Percentiles rank a stretch among this genome's conserved stretches.
Conservation (phyloP, 1,140 invertebrate species). For the Microplitis demolitor region DNA sequence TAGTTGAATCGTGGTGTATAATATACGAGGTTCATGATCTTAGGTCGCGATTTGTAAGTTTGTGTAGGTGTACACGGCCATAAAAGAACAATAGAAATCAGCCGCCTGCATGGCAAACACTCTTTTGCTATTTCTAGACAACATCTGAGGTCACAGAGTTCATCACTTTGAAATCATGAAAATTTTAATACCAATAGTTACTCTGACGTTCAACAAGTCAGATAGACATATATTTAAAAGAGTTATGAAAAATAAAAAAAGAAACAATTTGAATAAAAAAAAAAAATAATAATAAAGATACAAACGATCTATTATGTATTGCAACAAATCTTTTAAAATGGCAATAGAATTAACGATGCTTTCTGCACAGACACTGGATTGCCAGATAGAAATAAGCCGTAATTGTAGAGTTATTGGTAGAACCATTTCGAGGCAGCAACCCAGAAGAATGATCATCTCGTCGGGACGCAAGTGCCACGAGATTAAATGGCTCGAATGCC, state of each 20-base stretch:
- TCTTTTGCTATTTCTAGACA: neutral
- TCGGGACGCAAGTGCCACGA: constrained; percentile 22
- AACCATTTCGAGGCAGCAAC: constrained; percentile 24
- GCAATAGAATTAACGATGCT: neutral
- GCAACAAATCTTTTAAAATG: constrained; percentile 4
- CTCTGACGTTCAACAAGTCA: neutral
- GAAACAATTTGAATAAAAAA: neutral
- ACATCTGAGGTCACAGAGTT: neutral
- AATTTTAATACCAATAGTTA: neutral
- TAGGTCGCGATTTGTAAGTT: neutral
- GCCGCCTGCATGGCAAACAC: neutral
- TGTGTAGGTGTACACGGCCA: neutral
- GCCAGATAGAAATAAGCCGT: constrained; percentile 13
- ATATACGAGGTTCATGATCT: constrained; percentile 1
- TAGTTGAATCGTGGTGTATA: neutral
- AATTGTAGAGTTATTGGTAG: constrained; percentile 28
- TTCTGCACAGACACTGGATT: neutral
- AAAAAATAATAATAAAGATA: neutral
- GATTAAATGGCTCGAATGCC: constrained; percentile 28
- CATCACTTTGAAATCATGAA: neutral
- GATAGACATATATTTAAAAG: neutral
- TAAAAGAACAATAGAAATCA: constrained; percentile 1
- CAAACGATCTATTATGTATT: neutral
- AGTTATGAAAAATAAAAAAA: neutral
- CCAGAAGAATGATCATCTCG: constrained; percentile 27